Conservation (phyloP, 2,113 vertebrate genomes). For the Ellobius talpinus region DNA sequence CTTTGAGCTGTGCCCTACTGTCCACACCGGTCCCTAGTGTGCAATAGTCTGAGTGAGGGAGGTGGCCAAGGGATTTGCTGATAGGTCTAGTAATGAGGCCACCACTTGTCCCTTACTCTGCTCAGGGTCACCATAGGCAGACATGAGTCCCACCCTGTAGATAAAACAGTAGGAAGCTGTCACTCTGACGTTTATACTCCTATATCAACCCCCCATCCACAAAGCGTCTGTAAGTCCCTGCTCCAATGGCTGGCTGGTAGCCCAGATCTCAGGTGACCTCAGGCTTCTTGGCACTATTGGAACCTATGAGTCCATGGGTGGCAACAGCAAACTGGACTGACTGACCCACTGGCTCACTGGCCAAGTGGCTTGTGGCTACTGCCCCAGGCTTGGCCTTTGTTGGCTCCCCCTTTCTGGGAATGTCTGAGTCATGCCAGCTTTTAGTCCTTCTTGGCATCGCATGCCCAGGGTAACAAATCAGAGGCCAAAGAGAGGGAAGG, state of each 20-base stretch:
- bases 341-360: background rate
- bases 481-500: background rate
- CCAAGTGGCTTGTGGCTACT: background rate
- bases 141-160: background rate
- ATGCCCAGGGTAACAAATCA: rapidly evolving
- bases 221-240: background rate
- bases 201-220: background rate
- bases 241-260: background rate
- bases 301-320: background rate
- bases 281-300: background rate
- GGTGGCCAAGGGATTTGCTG: background rate
- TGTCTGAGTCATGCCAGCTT: background rate
- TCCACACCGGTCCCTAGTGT: background rate
- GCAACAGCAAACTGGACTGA: background rate
- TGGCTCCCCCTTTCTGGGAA: background rate
- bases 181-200: background rate
- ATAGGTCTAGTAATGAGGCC: background rate
- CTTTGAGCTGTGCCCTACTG: background rate
- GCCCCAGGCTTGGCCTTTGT: background rate
- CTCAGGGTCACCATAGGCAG: background rate
- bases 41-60: background rate
- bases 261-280: background rate
- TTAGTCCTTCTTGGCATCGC: background rate
- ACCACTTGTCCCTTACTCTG: background rate
- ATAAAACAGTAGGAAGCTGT: background rate